These are phyloP conservation scores for Synergus laeviventris DNA, from an alignment of 2,888 invertebrate species.

Conservation along the genomic window DNA sequence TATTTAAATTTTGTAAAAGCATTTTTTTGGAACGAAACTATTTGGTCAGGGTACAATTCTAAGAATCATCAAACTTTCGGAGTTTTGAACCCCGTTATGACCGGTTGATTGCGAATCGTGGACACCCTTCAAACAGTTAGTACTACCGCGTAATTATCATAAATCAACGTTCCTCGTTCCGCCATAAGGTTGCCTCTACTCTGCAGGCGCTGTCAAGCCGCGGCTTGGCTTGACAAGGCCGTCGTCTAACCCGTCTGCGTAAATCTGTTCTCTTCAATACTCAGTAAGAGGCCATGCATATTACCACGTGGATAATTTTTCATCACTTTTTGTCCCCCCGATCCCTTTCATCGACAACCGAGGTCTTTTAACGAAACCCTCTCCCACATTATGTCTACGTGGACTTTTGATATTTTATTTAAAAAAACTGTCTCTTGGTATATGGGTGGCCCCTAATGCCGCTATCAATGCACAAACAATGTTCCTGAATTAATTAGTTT, in stretches of 20 bases:
- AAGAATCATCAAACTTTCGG: conserved; percentile 64
- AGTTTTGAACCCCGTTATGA: conserved; percentile 54
- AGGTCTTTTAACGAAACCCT: no score
- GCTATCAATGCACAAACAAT: conserved; percentile 61
- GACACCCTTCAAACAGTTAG: conserved; percentile 63
- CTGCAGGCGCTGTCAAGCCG: conserved; percentile 53
- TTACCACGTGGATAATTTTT: no score
- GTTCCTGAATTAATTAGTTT: conserved; percentile 68
- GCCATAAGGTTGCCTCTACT: conserved; percentile 52
- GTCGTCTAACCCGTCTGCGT: conserved; percentile 46
- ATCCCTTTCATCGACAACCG: no score
- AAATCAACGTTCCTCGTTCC: conserved; percentile 62
- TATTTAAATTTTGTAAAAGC: neutral
- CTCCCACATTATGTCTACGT: no score
- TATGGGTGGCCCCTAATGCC: no score
- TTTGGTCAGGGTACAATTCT: conserved; percentile 54
- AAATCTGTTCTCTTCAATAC: conserved; percentile 51
- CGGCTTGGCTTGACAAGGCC: conserved; percentile 46
- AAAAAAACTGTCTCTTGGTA: no score
- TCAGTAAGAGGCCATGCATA: no score
- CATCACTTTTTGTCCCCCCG: no score
- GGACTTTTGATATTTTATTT: no score
- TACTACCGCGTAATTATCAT: conserved; percentile 67
- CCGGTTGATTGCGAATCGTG: conserved; percentile 63
- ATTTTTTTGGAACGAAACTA: conserved; percentile 4